Evolutionary conservation across 2,113 vertebrate genomes (phyloP).

Genomic region (Carassius gibelio): DNA sequence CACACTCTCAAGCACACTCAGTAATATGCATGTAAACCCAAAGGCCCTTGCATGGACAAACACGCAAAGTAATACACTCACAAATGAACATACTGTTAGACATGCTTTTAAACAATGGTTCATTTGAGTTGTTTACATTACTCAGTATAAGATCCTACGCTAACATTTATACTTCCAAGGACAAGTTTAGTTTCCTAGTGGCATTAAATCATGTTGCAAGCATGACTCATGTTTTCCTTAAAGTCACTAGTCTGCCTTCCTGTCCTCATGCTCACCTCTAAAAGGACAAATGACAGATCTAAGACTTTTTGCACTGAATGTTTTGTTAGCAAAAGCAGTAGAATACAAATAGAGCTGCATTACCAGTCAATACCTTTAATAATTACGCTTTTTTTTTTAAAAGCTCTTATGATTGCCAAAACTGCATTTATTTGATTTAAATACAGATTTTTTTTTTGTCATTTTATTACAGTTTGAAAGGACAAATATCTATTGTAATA

Average conservation of each 20-base stretch:
- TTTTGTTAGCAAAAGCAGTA: background rate
- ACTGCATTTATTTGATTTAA: background rate
- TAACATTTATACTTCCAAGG: constrained; percentile 22
- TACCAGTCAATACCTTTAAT: background rate
- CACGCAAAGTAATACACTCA: background rate
- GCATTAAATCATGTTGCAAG: background rate
- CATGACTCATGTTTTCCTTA: constrained; percentile 28
- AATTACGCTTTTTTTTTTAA: background rate
- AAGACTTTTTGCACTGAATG: background rate
- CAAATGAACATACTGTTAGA: background rate
- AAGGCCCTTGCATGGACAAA: background rate
- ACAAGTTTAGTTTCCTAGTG: background rate
- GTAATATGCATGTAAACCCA: background rate
- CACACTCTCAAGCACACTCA: constrained; percentile 1
- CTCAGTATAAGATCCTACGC: background rate
- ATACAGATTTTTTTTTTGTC: too few species aligned
- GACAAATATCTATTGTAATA: background rate
- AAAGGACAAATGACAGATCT: constrained; percentile 2
- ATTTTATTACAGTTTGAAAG: too few species aligned
- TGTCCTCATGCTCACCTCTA: background rate
- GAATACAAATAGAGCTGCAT: background rate
- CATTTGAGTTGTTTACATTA: constrained; percentile 20
- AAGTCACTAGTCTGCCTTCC: background rate
- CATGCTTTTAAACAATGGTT: background rate
- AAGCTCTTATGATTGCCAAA: background rate